Conservation (phyloP, 2,797 vertebrate species). For the Hipposideros larvatus region DNA sequence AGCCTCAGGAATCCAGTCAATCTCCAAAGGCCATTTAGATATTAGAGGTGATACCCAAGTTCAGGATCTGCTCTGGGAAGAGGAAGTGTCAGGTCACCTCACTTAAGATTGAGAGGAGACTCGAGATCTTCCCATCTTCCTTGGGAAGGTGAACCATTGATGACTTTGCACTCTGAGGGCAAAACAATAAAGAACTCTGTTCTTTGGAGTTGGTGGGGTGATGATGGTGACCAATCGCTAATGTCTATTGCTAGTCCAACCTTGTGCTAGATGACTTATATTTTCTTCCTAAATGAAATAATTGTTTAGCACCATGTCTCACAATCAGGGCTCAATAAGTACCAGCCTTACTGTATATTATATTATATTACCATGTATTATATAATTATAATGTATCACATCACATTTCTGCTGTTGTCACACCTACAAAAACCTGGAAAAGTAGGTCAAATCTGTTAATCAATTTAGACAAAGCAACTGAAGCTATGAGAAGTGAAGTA, state of each 20-base stretch:
- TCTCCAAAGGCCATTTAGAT: not conserved
- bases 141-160: not conserved
- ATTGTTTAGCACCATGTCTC: not conserved
- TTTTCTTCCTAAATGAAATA: slow-evolving; percentile 44
- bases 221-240: not conserved
- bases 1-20: not conserved
- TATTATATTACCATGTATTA: not conserved
- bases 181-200: not conserved
- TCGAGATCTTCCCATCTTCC: not conserved
- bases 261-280: not conserved
- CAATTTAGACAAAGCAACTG: not conserved
- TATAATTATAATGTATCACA: not conserved
- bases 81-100: not conserved
- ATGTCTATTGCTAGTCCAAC: not conserved
- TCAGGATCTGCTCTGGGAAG: not conserved
- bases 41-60: not conserved
- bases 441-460: not conserved
- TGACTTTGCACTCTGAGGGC: not conserved
- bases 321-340: not conserved
- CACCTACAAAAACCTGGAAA: not conserved
- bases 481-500: slow-evolving; percentile 15
- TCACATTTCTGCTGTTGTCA: not conserved
- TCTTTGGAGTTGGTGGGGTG: not conserved
- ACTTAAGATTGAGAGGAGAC: not conserved
- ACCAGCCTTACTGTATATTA: not conserved